These are phyloP conservation scores for Cistogaster globosa DNA, from an alignment of 2,888 invertebrate genomes.

Conservation along the genomic window DNA sequence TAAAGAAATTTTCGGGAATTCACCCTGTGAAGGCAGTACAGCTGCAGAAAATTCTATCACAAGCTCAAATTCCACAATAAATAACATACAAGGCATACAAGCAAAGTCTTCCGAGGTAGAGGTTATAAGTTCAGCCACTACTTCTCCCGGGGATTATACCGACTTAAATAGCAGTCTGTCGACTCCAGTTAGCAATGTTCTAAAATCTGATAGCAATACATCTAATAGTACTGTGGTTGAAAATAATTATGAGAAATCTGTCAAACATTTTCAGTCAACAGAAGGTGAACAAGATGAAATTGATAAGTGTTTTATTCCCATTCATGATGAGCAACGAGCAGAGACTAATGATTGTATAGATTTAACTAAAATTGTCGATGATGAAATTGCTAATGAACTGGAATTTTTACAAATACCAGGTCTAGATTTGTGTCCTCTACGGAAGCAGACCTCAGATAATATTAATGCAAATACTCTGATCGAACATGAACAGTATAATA, in stretches of 20 bases:
- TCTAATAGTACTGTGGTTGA: not conserved
- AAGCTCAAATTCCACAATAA: constrained; percentile 30
- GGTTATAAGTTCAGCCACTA: constrained; percentile 32
- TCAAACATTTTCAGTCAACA: not conserved
- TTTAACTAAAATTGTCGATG: constrained; percentile 6
- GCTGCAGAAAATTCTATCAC: not conserved
- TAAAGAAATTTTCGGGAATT: constrained; percentile 65
- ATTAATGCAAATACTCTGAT: not conserved
- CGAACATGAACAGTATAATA: not conserved
- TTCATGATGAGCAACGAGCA: not conserved
- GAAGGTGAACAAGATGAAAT: not conserved
- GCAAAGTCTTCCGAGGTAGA: constrained; percentile 19
- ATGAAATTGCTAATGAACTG: constrained; percentile 18
- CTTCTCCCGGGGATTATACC: constrained; percentile 57
- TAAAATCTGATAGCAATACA: not conserved
- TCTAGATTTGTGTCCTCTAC: constrained; percentile 34
- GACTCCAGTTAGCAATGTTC: not conserved
- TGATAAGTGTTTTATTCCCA: constrained; percentile 8
- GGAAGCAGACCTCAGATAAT: not conserved
- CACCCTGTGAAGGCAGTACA: constrained; percentile 48
- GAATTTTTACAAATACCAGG: constrained; percentile 58
- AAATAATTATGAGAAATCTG: not conserved
- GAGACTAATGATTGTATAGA: constrained; percentile 15
- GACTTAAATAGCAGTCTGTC: constrained; percentile 17
- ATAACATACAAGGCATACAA: constrained; percentile 32